Base-by-base conservation (phyloP, 2,888 invertebrate species). In the Epinotia nisella region DNA sequence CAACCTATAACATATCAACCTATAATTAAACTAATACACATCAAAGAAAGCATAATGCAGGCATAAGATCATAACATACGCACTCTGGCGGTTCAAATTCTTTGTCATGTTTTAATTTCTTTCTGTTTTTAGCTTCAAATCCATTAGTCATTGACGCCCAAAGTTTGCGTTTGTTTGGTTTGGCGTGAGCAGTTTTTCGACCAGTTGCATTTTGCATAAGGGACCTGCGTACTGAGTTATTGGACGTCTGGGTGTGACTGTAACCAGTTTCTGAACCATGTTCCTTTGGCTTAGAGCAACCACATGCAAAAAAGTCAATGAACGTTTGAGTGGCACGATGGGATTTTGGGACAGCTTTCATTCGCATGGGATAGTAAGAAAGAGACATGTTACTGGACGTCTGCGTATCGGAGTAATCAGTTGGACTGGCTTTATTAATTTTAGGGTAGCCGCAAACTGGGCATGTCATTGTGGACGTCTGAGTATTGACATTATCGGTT, bases 1-100 rank as follows among this genome's bases (percentile, higher is more conserved):
- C 3, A 17, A 65, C 29, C 51, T 66, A 19, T n/a, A 55, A 55
- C 15, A 66, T 39, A 53, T 65, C 17, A 53, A 55, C 53, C 15
- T 39, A 17, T 64, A 13, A 35, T 51, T 13, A 17, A 53, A n/a
- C 11, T 17, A 17, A 15, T 19, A 65, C 5, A 35, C 9, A 35
- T 35, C 35, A 9, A 35, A 35, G 9, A 35, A 35, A 35, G 35
- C 35, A 35, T 35, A 35, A 35, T 35, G 9, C 35, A 9, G 35
- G 35, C 35, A 35, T 9, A 35, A 35, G 9, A 9, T 9, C 35
- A 35, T 35, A 35, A 35, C 35, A 35, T 35, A 35, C 35, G 35
- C 35, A 35, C 35, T 35, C 9, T 35, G 35, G 35, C 35, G 9
- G 35, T 35, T 35, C 9, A 39, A 41, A 45, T 17, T 41, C 13